Evolutionary conservation across 1,140 invertebrate genomes (phyloP), one percentile per base, ranked within the genome.

Genomic region (Drosophila prosaltans): DNA sequence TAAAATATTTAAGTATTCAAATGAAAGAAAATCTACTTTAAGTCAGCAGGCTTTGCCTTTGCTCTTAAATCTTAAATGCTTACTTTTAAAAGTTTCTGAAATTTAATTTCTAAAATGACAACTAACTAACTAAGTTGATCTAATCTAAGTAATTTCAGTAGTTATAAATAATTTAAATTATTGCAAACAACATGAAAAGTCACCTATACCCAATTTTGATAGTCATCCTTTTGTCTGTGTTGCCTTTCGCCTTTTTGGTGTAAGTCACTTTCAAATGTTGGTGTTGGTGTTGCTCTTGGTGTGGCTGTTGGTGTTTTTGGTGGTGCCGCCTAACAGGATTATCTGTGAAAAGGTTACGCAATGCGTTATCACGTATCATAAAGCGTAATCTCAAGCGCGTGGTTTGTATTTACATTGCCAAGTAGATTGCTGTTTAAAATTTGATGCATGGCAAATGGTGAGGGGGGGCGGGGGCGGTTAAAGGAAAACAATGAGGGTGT

Each of bases 281-380:
- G 58, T 64, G 69, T 48, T 41, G 66, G 24, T 54, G 16, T 7
- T 21, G 32, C 2, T 30, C 2, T 30, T n/a, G 11, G n/a, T 43
- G 45, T 24, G 2, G 28, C 2, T 30, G 28, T 24, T 16, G 45
- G 43, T 24, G 16, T 9, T 24, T 30, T 36, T 36, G 32, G 32
- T 26, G 54, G 55, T 72, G 55, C 69, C 65, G 78, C 70, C 74
- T 88, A 83, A 88, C 83, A 69, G 73, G 83, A 88, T 89, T 89
- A 89, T 89, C 84, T 89, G 74, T 64, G 80, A 88, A 88, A 83
- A 83, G 83, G 83, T 84, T 88, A 89, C 80, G 84, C 80, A 83
- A 88, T 88, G 84, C 84, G 84, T 84, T 88, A 88, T 88, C 84
- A 88, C 84, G 84, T 88, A 89, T 89, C 84, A 88, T 88, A 88